phyloP scores from a whole-genome alignment of 2,888 invertebrate genomes.

The Chouioia cunea region DNA sequence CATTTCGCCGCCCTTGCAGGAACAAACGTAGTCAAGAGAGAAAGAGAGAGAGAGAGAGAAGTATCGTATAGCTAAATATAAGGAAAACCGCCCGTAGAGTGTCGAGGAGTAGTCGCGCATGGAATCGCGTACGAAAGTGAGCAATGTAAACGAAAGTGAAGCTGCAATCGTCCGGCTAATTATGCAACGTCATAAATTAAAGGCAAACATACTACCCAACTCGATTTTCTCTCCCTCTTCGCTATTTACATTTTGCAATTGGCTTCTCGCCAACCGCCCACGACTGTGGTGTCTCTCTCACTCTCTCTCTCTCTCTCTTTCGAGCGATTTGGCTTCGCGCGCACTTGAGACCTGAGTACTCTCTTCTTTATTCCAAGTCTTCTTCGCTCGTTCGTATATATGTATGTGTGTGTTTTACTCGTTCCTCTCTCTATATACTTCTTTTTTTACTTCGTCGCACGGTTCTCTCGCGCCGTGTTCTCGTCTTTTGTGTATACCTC shows the following conservation, averaged over 20 bases:
- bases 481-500: background rate
- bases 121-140: background rate
- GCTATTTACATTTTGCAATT: conserved; percentile 47
- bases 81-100: too few relatives aligned
- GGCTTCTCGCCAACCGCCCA: conserved; percentile 30
- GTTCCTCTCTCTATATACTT: background rate
- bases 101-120: too few relatives aligned
- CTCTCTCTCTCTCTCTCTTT: background rate
- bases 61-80: conserved; percentile 16
- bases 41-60: too few relatives aligned
- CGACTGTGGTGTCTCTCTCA: background rate
- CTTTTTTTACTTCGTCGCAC: background rate
- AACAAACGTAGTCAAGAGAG: background rate
- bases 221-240: conserved; percentile 13
- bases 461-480: background rate
- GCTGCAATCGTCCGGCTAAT: conserved; percentile 51
- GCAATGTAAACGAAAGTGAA: conserved; percentile 31
- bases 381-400: too few relatives aligned
- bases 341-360: conserved; percentile 36
- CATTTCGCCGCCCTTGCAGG: conserved; percentile 1
- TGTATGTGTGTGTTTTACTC: background rate
- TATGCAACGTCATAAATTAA: conserved; percentile 54
- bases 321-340: conserved; percentile 36
- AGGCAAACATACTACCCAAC: conserved; percentile 47
- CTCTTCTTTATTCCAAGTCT: conserved; percentile 5